phyloP scores from a whole-genome alignment of 2,888 invertebrate species.

The Lasioglossum leucozonium region DNA sequence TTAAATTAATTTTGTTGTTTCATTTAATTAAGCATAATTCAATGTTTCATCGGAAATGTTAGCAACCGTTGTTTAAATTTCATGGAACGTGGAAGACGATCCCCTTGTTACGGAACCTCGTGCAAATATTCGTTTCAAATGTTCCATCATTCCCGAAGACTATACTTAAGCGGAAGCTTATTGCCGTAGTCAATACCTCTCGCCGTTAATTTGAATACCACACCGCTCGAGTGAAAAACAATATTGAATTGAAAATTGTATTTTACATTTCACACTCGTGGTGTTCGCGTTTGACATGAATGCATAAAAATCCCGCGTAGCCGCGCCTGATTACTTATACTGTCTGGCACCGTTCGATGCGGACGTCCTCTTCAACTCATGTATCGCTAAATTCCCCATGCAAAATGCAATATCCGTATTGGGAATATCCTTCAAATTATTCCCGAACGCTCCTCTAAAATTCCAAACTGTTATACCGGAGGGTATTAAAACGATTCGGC shows the following conservation, averaged over 20 bases:
- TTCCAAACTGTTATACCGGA: background rate
- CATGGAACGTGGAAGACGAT: background rate
- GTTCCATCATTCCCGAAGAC: background rate
- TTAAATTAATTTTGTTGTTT: background rate
- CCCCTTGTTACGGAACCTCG: background rate
- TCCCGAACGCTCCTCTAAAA: background rate
- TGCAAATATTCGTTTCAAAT: background rate
- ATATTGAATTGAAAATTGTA: background rate
- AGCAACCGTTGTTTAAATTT: background rate
- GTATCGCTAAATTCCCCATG: conserved; percentile 2
- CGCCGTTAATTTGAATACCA: background rate
- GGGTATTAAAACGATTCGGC: conserved; percentile 23
- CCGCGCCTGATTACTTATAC: conserved; percentile 1
- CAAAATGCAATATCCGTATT: background rate
- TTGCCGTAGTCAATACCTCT: background rate
- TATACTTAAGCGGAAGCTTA: background rate
- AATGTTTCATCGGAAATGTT: too few species aligned
- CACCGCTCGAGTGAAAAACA: background rate
- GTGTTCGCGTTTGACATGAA: background rate
- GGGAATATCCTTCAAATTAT: background rate
- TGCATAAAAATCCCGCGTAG: background rate
- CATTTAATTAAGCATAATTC: background rate
- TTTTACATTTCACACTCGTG: background rate
- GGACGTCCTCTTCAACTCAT: background rate
- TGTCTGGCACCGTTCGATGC: background rate